Conservation (phyloP, 2,888 invertebrate genomes). For the Leucania comma region DNA sequence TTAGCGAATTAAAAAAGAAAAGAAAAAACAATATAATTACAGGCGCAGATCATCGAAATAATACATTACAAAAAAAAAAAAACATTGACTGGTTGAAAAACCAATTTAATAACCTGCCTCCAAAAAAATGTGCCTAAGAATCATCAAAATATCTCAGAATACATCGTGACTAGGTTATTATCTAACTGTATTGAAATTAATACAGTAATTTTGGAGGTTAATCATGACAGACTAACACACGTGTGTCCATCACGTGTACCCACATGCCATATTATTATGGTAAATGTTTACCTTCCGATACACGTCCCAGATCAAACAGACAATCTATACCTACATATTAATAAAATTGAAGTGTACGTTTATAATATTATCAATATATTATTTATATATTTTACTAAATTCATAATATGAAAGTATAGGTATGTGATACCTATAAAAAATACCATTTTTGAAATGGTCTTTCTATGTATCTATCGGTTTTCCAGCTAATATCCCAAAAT, state of each 20-base stretch:
- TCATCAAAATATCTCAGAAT: background rate
- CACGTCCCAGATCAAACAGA: background rate
- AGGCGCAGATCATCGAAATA: constrained; percentile 7
- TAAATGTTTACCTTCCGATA: background rate
- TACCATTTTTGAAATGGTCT: no score
- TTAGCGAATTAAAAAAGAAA: constrained; percentile 7
- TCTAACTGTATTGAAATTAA: background rate
- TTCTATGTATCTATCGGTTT: no score
- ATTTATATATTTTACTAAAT: no score
- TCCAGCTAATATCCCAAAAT: no score
- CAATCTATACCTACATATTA: background rate
- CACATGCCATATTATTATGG: background rate
- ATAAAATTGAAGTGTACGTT: no score
- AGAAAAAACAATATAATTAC: constrained; percentile 34
- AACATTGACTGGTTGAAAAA: background rate
- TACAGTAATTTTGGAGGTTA: background rate
- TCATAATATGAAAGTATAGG: no score
- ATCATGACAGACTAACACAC: background rate
- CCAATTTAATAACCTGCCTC: background rate
- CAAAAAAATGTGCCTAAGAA: background rate
- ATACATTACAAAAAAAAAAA: background rate
- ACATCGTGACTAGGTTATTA: no score
- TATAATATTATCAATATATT: no score
- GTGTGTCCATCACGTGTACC: no score
- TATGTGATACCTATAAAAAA: no score